phyloP scores from a whole-genome alignment of 2,113 vertebrate species.

The Psettodes erumei region DNA sequence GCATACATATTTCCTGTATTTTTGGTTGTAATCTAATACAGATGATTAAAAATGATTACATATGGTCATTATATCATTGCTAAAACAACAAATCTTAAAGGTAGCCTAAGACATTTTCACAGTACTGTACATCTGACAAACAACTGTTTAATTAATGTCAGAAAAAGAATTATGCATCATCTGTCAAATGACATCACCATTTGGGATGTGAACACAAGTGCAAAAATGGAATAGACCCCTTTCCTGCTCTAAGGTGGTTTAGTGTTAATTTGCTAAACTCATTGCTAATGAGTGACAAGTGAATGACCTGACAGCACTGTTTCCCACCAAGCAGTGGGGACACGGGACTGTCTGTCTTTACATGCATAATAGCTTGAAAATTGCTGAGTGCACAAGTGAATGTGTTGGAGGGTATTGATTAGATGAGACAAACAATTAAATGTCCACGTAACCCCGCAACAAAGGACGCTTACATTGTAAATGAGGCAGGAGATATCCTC shows the following conservation, averaged over 20 bases:
- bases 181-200: background rate
- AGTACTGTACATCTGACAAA: too few relatives aligned
- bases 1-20: too few relatives aligned
- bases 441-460: slow-evolving; percentile 10
- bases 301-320: slow-evolving; percentile 24
- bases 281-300: slow-evolving; percentile 35
- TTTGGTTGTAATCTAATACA: too few relatives aligned
- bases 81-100: too few relatives aligned
- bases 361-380: too few relatives aligned
- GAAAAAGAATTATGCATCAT: background rate
- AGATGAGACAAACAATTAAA: slow-evolving; percentile 46
- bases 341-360: background rate
- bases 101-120: too few relatives aligned
- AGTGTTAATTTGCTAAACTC: slow-evolving; percentile 29
- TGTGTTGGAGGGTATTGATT: slow-evolving; percentile 42
- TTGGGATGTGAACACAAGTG: background rate
- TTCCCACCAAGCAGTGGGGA: background rate
- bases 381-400: slow-evolving; percentile 1
- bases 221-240: background rate
- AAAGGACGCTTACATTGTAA: slow-evolving; percentile 19
- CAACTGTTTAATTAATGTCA: background rate
- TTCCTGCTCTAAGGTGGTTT: slow-evolving; percentile 7
- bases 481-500: slow-evolving; percentile 23
- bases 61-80: too few relatives aligned
- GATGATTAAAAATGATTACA: too few relatives aligned